A percentile compares a stretch with the other conserved stretches of the same genome.
These are phyloP conservation scores for Hyposmocoma kahamanoa DNA, from an alignment of 1,140 invertebrate species.

Conservation along the genomic window DNA sequence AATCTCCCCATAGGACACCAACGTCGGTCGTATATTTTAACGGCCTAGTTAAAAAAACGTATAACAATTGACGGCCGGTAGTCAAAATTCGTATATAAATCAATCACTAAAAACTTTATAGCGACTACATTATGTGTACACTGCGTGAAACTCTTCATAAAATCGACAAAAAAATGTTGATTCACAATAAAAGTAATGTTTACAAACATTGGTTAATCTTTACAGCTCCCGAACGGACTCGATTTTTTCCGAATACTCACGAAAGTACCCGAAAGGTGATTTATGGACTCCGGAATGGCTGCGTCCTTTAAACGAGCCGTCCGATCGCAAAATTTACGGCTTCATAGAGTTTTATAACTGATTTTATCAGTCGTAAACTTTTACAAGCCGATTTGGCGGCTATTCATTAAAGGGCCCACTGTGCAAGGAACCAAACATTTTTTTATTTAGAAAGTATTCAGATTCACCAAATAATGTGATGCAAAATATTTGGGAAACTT, in stretches of 20 bases:
- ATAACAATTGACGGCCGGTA: not conserved
- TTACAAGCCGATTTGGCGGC: slow-evolving; percentile 40
- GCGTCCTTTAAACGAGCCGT: slow-evolving; percentile 44
- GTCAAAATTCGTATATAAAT: not conserved
- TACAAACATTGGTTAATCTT: slow-evolving; percentile 49
- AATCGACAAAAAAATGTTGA: slow-evolving; percentile 36
- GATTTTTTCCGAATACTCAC: slow-evolving; percentile 30
- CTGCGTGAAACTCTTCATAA: slow-evolving; percentile 33
- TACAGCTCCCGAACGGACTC: slow-evolving; percentile 27
- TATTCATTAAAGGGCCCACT: slow-evolving; percentile 45
- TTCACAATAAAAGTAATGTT: slow-evolving; percentile 37
- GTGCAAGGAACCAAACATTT: no score
- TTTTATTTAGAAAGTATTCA: no score
- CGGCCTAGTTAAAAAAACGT: no score
- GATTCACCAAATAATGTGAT: no score
- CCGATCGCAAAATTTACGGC: slow-evolving; percentile 46
- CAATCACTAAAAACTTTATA: not conserved
- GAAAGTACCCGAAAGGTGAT: slow-evolving; percentile 45
- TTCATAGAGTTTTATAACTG: slow-evolving; percentile 65
- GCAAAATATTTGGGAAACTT: no score
- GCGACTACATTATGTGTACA: not conserved
- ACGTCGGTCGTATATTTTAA: no score
- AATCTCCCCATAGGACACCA: no score
- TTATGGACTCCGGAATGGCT: slow-evolving; percentile 55
- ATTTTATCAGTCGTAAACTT: slow-evolving; percentile 65